Evolutionary conservation across 2,888 invertebrate species (phyloP).

Genomic region (Rotaria macrura): DNA sequence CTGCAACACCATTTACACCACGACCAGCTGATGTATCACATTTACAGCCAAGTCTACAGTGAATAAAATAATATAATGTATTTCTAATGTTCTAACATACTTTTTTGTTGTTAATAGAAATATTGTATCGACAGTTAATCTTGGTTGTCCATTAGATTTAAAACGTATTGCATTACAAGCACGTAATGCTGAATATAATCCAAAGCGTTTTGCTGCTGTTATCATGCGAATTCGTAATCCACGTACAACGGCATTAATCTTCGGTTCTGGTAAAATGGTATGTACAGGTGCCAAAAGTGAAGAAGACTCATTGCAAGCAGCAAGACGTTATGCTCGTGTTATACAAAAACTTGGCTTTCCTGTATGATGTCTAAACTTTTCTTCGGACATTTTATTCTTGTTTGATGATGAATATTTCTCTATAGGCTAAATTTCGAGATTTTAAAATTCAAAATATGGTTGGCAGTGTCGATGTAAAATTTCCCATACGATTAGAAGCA

Average conservation of each 20-base stretch:
- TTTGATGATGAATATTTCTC: constrained; percentile 26
- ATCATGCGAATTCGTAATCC: constrained; percentile 83
- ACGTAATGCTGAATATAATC: constrained; percentile 96
- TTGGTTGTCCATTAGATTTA: constrained; percentile 80
- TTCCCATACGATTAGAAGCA: constrained; percentile 69
- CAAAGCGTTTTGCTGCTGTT: constrained; percentile 94
- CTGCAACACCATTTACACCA: not conserved
- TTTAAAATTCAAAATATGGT: constrained; percentile 78
- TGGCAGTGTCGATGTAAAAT: constrained; percentile 73
- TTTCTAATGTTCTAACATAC: no score
- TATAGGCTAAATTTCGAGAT: constrained; percentile 63
- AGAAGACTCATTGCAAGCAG: constrained; percentile 66
- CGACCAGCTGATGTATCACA: not conserved
- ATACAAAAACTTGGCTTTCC: constrained; percentile 70
- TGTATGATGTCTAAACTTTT: constrained; percentile 52
- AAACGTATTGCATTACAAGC: constrained; percentile 94
- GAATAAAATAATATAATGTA: not conserved
- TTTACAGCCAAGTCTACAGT: not conserved
- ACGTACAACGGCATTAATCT: constrained; percentile 68
- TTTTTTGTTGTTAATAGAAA: constrained; percentile 57
- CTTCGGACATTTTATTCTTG: not conserved
- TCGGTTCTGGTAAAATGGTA: constrained; percentile 75
- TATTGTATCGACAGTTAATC: constrained; percentile 91
- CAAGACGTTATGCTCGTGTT: constrained; percentile 69
- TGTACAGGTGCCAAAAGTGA: constrained; percentile 74